Evolutionary conservation across 2,888 invertebrate species (phyloP), one percentile per base, ranked within the genome.

Genomic region (Furcula furcula): DNA sequence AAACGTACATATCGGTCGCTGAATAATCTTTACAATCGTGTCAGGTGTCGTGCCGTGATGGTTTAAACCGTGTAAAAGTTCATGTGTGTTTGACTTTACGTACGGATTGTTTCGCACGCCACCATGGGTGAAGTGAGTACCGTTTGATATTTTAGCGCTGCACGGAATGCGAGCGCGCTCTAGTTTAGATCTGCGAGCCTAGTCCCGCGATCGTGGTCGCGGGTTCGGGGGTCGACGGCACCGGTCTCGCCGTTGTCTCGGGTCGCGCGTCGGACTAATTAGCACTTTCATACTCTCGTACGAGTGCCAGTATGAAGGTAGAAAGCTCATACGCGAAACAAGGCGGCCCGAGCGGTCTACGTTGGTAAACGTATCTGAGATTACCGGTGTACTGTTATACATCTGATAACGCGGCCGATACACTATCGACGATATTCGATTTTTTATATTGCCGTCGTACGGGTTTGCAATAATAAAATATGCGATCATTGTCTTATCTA

Each of bases 71-170:
- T 81, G 78, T 76, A 72, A 73, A 65, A 66, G 72, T 78, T 52
- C 43, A 43, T 71, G 56, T 65, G 72, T 66, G 62, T 55, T 61
- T 18, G 41, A 39, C 41, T 42, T 36, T 40, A 55, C 41, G 40
- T 46, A 34, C 40, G 60, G 45, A 52, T 58, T 56, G 60, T 54
- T 39, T 58, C 55, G 64, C 55, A 53, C 65, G 56, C 62, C 71
- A 76, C 59, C 42, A 88, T 88, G 87, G 76, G 79, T 64, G 87
- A 88, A 78, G 87, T 88, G 67, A 88, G 87, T 87, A 79, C 52
- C 45, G 49, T 41, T 46, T 56, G 46, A n/a, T 51, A 40, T 36
- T 50, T 38, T 56, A 51, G 46, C 39, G 12, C 31, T 39, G 18
- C 29, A 16, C 37, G 69, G 73, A 74, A 76, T 74, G 73, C 73